Evolutionary conservation across 1,140 invertebrate genomes (phyloP), one percentile per base, ranked within the genome.

Genomic region (Phthorimaea operculella): DNA sequence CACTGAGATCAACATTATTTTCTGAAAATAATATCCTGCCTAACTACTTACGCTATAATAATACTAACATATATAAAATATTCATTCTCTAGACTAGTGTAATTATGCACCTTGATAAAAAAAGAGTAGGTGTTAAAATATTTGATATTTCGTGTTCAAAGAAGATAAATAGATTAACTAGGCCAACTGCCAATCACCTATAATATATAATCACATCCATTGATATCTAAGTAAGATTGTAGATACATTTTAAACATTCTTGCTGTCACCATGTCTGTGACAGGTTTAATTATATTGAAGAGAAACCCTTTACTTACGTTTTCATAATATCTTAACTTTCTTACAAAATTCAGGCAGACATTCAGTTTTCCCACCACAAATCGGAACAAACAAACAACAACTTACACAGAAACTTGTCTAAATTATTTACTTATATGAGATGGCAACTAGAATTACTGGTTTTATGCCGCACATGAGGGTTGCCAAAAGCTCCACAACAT

Each of bases 401-500:
- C 6, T 28, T 28, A 28, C 2, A 4, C 21, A 4, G 21, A 28
- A 28, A 6, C 6, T 4, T 4, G 21, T 28, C 2, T 28, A 28
- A 28, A 28, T 28, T 28, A 28, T 6, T 6, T 39, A 21, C 21
- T 64, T 83, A 83, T 61, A 83, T 73, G 48, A 83, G 66, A 57
- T 67, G 69, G 70, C 81, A 84, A 52, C 74, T 79, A 34, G 79
- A 74, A 62, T 72, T 77, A 58, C 63, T 72, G 9, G 71, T 64
- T 73, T 84, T 82, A 52, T 82, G 78, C 53, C 79, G 66, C 8
- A 81, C 77, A 15, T 84, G 81, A 0, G 81, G 81, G 28, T 84
- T 84, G 0, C 81, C 81, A 36, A 84, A 84, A 0, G 81, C 81
- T 1, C 81, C 79, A 54, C 81, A 84, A 33, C 81, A 84, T 51